Conservation (phyloP, 2,113 vertebrate genomes). For the Cavia aperea region DNA sequence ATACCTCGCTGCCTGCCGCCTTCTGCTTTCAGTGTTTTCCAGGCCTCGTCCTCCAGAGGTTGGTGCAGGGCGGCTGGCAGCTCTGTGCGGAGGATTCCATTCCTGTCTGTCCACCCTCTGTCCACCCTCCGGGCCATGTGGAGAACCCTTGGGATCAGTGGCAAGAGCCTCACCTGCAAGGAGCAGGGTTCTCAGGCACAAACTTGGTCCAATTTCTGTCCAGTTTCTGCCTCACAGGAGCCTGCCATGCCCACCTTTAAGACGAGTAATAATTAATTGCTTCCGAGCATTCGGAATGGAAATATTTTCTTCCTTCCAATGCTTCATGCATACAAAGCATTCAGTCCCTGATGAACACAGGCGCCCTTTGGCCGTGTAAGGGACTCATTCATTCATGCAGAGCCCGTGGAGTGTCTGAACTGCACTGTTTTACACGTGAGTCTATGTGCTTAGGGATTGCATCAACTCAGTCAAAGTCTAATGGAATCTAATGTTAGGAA, state of each 20-base stretch:
- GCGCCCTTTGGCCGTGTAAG: constrained; percentile 36
- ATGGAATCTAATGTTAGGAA: constrained; percentile 35
- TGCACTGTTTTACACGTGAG: constrained; percentile 9
- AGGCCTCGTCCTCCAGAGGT: constrained; percentile 9
- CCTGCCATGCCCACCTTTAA: constrained; percentile 1
- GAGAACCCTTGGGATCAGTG: not conserved
- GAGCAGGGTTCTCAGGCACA: not conserved
- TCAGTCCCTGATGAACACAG: not conserved
- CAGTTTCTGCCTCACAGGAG: not conserved
- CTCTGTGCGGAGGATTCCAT: not conserved
- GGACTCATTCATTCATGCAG: constrained; percentile 39
- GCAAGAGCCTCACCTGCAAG: not conserved
- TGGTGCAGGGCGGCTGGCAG: not conserved
- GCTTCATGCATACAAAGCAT: constrained; percentile 17
- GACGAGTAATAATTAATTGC: constrained; percentile 5
- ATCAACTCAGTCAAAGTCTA: constrained; percentile 41
- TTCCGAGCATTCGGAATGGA: constrained; percentile 28
- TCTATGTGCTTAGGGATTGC: constrained; percentile 50
- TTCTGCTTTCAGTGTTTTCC: not conserved
- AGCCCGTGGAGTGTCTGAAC: constrained; percentile 2
- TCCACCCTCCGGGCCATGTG: not conserved
- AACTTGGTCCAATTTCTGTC: not conserved
- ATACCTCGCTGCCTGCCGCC: not conserved
- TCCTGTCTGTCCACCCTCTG: not conserved
- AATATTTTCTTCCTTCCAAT: constrained; percentile 41